Evolutionary conservation across 2,797 vertebrate species (phyloP), one percentile per base, ranked within the genome.

Genomic region (Remorina albescens): DNA sequence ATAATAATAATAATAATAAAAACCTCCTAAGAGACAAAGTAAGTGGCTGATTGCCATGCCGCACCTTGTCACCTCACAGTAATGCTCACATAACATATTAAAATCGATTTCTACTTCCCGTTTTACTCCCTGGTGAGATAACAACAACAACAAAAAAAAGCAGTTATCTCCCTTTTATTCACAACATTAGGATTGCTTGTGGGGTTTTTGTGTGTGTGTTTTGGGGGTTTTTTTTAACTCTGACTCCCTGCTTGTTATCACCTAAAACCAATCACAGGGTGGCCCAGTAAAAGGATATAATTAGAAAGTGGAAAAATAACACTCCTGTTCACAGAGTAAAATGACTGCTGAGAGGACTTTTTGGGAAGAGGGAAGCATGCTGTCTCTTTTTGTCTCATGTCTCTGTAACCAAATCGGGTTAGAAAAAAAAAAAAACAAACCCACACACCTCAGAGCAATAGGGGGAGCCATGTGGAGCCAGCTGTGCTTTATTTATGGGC

Each of bases 261-360:
- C 79, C 78, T 80, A 80, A 88, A 91, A 83, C 82, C 72, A 91
- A 93, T 94, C 91, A 90, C 80, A 78, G 58, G 57, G 81, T 68
- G 71, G 66, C 56, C 74, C 81, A 88, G 93, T 92, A 87, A 92
- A 92, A 80, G 76, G 80, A 83, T 90, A 91, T 88, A 90, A 93
- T 92, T 92, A 89, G 80, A 86, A 88, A 90, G 68, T 66, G 44
- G 61, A 61, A 87, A 85, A 91, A 86, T 87, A 89, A 87, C 85
- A 64, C 82, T 86, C 66, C 83, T 87, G 71, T 66, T 91, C 60
- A 11, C 68, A 76, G 65, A 70, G 72, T 80, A 56, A 81, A 89
- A 81, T 79, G 63, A 84, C 62, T 81, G 62, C 26, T 37, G 79
- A 68, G 65, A 72, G 42, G 67, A 74, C 44, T 34, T 72, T 74